These are phyloP conservation scores for Tetranychus truncatus DNA, from an alignment of 2,888 invertebrate genomes.

Conservation along the genomic window DNA sequence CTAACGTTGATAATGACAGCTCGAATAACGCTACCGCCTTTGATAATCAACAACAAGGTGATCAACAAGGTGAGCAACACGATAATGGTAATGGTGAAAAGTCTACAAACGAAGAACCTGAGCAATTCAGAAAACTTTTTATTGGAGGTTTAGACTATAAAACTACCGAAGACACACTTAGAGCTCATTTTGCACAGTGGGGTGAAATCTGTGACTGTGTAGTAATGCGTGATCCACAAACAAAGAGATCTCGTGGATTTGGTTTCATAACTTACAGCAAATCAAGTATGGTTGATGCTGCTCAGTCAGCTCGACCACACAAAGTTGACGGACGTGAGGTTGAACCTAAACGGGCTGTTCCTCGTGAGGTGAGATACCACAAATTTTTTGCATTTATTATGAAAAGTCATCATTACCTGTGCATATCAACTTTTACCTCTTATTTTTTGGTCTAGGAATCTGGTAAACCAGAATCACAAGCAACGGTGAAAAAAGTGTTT, in stretches of 20 bases:
- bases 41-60: not conserved
- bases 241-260: constrained; percentile 85
- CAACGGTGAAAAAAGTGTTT: constrained; percentile 82
- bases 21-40: not conserved
- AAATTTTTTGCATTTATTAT: not conserved
- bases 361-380: constrained; percentile 42
- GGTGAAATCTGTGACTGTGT: constrained; percentile 90
- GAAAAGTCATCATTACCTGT: not conserved
- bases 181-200: constrained; percentile 74
- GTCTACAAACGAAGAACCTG: constrained; percentile 27
- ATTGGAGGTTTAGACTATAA: constrained; percentile 91
- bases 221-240: constrained; percentile 88
- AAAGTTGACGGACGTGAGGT: constrained; percentile 82
- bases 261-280: constrained; percentile 91
- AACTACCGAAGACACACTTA: constrained; percentile 74
- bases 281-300: constrained; percentile 85
- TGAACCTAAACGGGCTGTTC: constrained; percentile 91
- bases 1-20: not conserved
- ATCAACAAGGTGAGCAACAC: not conserved
- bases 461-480: constrained; percentile 73
- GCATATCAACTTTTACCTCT: not conserved
- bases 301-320: constrained; percentile 62
- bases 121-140: constrained; percentile 53
- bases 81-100: constrained; percentile 3
- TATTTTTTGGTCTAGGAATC: constrained; percentile 34